Conservation (phyloP, 1,140 invertebrate species). For the Cyclina sinensis region DNA sequence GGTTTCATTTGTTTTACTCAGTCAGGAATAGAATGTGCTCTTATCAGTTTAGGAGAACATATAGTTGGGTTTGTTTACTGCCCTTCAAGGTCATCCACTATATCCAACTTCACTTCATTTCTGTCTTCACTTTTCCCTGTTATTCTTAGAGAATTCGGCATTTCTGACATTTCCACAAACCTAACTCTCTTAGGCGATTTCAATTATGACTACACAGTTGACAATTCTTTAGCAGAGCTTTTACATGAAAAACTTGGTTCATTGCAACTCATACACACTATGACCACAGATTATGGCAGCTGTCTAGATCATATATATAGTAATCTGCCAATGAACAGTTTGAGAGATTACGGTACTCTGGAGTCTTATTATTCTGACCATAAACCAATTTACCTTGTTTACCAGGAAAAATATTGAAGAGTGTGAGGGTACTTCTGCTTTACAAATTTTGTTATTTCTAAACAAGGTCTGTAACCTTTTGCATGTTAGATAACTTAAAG, state of each 20-base stretch:
- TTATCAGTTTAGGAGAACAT: neutral
- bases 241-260: neutral
- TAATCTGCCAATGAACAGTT: too few species aligned
- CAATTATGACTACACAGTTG: slow-evolving; percentile 35
- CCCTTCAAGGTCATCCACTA: neutral
- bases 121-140: neutral
- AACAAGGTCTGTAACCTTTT: too few species aligned
- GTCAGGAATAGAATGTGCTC: slow-evolving; percentile 32
- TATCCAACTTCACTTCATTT: neutral
- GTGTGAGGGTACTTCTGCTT: too few species aligned
- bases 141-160: neutral
- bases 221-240: neutral
- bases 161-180: neutral
- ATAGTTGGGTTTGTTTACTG: slow-evolving; percentile 32
- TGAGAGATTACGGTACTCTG: neutral
- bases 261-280: neutral
- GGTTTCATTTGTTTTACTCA: neutral
- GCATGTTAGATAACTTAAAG: too few species aligned
- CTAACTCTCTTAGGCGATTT: slow-evolving; percentile 39
- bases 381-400: neutral
- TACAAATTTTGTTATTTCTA: too few species aligned
- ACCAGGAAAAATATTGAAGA: too few species aligned
- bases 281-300: slow-evolving; percentile 45
- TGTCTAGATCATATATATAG: slow-evolving; percentile 58
- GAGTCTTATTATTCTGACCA: slow-evolving; percentile 61